Evolutionary conservation across 2,113 vertebrate genomes (phyloP).

Genomic region (Zootoca vivipara): DNA sequence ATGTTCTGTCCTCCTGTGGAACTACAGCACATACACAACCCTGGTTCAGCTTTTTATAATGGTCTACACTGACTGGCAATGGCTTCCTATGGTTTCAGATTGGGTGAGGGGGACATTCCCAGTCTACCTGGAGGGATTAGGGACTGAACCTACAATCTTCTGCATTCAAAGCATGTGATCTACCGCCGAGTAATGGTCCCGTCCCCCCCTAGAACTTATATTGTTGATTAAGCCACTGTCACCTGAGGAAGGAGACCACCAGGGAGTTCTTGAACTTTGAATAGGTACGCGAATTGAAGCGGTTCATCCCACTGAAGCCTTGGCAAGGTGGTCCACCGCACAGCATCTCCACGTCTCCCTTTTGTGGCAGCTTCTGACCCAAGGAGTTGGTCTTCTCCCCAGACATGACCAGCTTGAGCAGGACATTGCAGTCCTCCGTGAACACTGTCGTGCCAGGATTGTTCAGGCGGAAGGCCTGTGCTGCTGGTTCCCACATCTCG

Average conservation of each 20-base stretch:
- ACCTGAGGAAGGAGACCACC: slow-evolving; percentile 97
- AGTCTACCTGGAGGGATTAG: background rate
- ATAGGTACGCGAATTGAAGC: slow-evolving; percentile 97
- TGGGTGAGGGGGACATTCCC: background rate
- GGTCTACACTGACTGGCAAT: background rate
- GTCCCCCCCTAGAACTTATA: background rate
- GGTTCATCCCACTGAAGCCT: slow-evolving; percentile 98
- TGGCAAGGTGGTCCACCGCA: slow-evolving; percentile 95
- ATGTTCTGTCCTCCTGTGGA: background rate
- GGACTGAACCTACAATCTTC: background rate
- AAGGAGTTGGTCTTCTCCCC: slow-evolving; percentile 89
- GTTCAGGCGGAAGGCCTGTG: slow-evolving; percentile 94
- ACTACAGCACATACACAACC: background rate
- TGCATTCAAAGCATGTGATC: background rate
- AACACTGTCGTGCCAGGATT: slow-evolving; percentile 93
- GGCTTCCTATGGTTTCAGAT: background rate
- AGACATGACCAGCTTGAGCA: slow-evolving; percentile 94
- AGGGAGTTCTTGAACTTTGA: slow-evolving; percentile 98
- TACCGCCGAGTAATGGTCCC: background rate
- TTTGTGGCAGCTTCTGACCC: slow-evolving; percentile 93
- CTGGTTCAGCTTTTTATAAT: background rate
- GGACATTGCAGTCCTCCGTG: slow-evolving; percentile 94
- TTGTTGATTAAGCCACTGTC: background rate
- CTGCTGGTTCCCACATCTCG: slow-evolving; percentile 98
- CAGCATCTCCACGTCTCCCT: slow-evolving; percentile 95